These are phyloP conservation scores for Acronicta alni DNA, from an alignment of 2,888 invertebrate species.

Conservation along the genomic window DNA sequence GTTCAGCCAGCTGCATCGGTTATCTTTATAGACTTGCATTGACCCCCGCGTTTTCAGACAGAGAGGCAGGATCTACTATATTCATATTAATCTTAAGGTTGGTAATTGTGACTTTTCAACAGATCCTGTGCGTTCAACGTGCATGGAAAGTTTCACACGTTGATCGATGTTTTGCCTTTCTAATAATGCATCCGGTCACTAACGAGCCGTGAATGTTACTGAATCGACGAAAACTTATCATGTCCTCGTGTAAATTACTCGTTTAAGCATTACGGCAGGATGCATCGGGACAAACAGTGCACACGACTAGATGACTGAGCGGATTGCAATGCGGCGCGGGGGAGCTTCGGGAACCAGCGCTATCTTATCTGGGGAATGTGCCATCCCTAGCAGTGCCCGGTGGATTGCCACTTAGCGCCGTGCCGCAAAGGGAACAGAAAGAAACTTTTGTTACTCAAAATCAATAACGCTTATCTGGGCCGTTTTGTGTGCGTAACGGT, in stretches of 20 bases:
- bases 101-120: constrained; percentile 10
- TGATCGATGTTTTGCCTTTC: constrained; percentile 15
- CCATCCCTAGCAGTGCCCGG: constrained; percentile 74
- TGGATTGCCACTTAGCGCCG: constrained; percentile 82
- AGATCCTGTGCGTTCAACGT: constrained; percentile 3
- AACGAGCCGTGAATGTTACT: constrained; percentile 23
- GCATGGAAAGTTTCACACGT: constrained; percentile 17
- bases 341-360: constrained; percentile 58
- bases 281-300: constrained; percentile 54
- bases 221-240: constrained; percentile 47
- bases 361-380: constrained; percentile 87
- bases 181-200: constrained; percentile 46
- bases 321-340: constrained; percentile 76
- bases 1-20: constrained; percentile 82
- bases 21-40: constrained; percentile 72
- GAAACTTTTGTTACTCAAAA: constrained; percentile 78
- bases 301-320: constrained; percentile 72
- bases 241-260: constrained; percentile 39
- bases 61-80: constrained; percentile 40
- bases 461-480: constrained; percentile 78
- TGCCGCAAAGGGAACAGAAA: constrained; percentile 73
- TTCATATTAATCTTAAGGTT: constrained; percentile 32
- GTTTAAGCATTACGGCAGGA: constrained; percentile 56
- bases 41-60: constrained; percentile 70
- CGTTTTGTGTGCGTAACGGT: constrained; percentile 78